Base-by-base conservation (phyloP, 23 tunicate genomes). In the Ascidia mentula region DNA sequence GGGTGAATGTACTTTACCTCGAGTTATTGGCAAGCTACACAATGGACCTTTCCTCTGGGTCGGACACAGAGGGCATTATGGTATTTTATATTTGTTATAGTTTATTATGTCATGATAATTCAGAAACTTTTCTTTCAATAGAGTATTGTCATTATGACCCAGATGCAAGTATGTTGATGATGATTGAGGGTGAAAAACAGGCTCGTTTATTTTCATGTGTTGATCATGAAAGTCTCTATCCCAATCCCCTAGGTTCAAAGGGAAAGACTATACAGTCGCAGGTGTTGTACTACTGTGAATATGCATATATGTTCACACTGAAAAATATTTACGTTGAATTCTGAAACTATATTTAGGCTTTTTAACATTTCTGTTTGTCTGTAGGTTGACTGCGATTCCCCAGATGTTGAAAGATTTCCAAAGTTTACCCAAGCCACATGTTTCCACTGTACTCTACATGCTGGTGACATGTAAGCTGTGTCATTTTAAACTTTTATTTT, bases 101-200 rank as follows among this genome's bases (percentile, higher is more conserved):
- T 12, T 31, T 73, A 73, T 8, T 8, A 37, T 18, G 8, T 31
- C 8, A 18, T 34, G 17, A 73, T 8, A 17, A 17, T 69, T 69
- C 13, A 69, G 15, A 69, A 24, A 17, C 15, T 69, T 69, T 69
- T 24, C 24, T 24, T 18, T 69, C 15, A n/a, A 69, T 9, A 87
- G 99, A 95, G 59, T 95, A 92, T 59, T 89, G 96, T 40, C 99
- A 95, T 88, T 89, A 78, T 75, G 99, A 95, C 79, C 96, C 99
- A 18, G 95, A 90, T 86, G 99, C 94, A 36, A 95, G 99, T 30
- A 65, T 90, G 80, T 76, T 95, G 40, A 95, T 95, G 99, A 90
- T 95, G 89, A 89, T 95, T 71, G 92, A 90, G 40, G 99, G 99
- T 13, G 40, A 72, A 34, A 95, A 95, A 69, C 79, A 76, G 34